Conservation (phyloP, 2,888 invertebrate species). For the Rotaria sp. region DNA sequence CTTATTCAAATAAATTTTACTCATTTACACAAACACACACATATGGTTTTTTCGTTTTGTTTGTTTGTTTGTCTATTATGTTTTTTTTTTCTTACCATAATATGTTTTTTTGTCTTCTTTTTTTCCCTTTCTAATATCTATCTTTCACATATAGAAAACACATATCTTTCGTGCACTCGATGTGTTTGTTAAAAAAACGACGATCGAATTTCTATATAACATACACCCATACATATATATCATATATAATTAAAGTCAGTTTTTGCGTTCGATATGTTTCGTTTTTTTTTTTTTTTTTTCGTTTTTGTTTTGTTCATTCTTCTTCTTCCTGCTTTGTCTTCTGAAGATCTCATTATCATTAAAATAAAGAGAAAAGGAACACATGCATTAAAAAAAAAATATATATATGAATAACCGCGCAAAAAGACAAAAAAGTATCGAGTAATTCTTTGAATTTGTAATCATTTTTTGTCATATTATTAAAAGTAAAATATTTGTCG, state of each 20-base stretch:
- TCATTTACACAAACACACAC: not conserved
- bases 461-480: not conserved
- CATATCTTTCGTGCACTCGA: not conserved
- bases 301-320: not conserved
- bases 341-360: slow-evolving; percentile 18
- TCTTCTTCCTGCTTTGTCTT: not conserved
- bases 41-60: not conserved
- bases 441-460: not conserved
- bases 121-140: not conserved
- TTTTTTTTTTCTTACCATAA: not conserved
- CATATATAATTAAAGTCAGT: not conserved
- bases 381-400: not conserved
- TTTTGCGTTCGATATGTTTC: not conserved
- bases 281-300: not conserved
- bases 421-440: not conserved
- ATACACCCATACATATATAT: not conserved
- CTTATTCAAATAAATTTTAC: not conserved
- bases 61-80: not conserved
- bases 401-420: not conserved
- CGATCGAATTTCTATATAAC: not conserved
- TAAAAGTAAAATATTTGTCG: not conserved
- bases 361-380: not conserved
- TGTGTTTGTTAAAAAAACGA: not conserved
- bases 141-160: not conserved
- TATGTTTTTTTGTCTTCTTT: not conserved